Evolutionary conservation across 2,113 vertebrate species (phyloP), one percentile per base, ranked within the genome.

Genomic region (Apteryx owenii): DNA sequence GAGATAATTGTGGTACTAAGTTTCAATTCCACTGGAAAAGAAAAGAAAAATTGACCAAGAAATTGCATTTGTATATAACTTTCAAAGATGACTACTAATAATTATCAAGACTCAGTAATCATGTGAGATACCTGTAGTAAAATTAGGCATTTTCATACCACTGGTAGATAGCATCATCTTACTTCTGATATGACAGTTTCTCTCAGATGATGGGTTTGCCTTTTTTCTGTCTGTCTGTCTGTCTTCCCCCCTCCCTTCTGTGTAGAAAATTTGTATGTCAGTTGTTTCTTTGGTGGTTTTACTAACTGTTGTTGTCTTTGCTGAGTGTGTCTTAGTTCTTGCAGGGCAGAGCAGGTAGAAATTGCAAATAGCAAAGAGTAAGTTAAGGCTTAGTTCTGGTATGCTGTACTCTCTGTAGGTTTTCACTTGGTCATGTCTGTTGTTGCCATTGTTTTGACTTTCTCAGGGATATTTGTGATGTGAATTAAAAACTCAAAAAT

Each of bases 241-340:
- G 36, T 38, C 36, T 38, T 10, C 8, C 44, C 44, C 16, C 44
- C 9, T 2, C 5, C 3, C 7, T 1, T 12, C 6, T 23, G 16
- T 42, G 8, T 53, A 40, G 64, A 60, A 81, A 66, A 51, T 22
- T 1, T 38, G 4, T 23, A 44, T 14, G 25, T 70, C 65, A 38
- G 29, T 77, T 0, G n/a, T 51, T 73, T 77, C 53, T 16, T 20
- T 62, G 12, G 5, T 56, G 9, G 10, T 68, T 81, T 89, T 29
- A 36, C 25, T 78, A 71, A 42, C 29, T 15, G 15, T n/a, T 44
- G 14, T 38, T 76, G 36, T 23, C 51, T 95, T 81, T 76, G 20
- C 26, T 48, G 33, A 19, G 36, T 38, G 21, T 26, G 23, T 65
- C 50, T 81, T 77, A 20, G 33, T 29, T 68, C 38, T 85, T 62